Percentiles rank a stretch among this genome's conserved stretches.
These are phyloP conservation scores for Masticophis lateralis DNA, from an alignment of 2,797 vertebrate species.

Conservation along the genomic window DNA sequence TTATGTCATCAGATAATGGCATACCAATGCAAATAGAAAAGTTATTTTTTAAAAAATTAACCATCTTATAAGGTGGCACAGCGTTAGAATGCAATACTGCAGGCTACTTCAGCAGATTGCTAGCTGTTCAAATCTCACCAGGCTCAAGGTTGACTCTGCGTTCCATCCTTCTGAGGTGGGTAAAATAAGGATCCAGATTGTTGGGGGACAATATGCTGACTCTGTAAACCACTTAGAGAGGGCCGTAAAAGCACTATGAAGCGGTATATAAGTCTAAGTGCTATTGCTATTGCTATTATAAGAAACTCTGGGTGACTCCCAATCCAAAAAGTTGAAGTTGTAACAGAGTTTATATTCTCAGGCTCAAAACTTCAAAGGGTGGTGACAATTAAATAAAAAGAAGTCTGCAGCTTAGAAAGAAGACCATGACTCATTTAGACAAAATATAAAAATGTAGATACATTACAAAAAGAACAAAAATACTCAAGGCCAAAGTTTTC, in stretches of 20 bases:
- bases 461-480: background rate
- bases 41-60: background rate
- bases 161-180: too few species aligned
- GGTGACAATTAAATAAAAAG: background rate
- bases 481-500: background rate
- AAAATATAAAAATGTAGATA: background rate
- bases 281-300: too few species aligned
- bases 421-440: background rate
- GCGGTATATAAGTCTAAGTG: too few species aligned
- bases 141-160: too few species aligned
- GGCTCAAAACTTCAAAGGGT: background rate
- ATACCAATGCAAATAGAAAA: background rate
- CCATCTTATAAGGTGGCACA: background rate
- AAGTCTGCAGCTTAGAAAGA: background rate
- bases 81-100: too few species aligned
- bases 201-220: too few species aligned
- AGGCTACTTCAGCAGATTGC: too few species aligned
- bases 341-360: background rate
- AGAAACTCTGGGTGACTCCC: background rate
- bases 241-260: too few species aligned
- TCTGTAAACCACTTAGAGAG: too few species aligned
- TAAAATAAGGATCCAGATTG: too few species aligned
- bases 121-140: too few species aligned
- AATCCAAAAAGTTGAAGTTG: background rate
- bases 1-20: background rate